A percentile compares a stretch with the other conserved stretches of the same genome.
Evolutionary conservation across 1,140 invertebrate genomes (phyloP).

Genomic region (Trinorchestia longiramus): DNA sequence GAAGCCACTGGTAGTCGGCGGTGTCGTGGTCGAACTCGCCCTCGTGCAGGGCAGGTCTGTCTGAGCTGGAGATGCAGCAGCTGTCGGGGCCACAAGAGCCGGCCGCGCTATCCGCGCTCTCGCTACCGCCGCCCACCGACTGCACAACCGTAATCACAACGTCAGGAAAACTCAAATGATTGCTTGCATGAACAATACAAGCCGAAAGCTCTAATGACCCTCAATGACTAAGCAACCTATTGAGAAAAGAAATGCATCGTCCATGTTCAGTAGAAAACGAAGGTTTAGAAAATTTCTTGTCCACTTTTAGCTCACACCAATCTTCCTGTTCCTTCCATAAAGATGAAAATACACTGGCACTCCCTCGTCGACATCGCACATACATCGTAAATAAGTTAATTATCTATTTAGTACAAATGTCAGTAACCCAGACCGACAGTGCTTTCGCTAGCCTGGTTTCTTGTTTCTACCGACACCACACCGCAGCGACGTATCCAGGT

Average conservation of each 20-base stretch:
- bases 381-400: not conserved
- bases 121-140: constrained; percentile 59
- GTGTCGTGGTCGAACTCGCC: constrained; percentile 88
- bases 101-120: constrained; percentile 58
- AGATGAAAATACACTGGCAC: not conserved
- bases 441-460: not conserved
- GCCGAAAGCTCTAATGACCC: not conserved
- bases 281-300: not conserved
- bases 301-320: too few relatives aligned
- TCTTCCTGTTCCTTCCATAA: not conserved
- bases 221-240: not conserved
- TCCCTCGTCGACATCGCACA: not conserved
- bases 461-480: not conserved
- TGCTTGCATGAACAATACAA: not conserved
- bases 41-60: constrained; percentile 61
- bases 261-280: not conserved
- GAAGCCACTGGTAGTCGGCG: constrained; percentile 89
- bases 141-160: constrained; percentile 55
- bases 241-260: not conserved
- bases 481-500: not conserved
- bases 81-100: constrained; percentile 60
- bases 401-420: not conserved
- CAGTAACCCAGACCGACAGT: not conserved
- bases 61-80: constrained; percentile 60
- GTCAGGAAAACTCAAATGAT: not conserved